Conservation (phyloP, 2,888 invertebrate species). For the Drepana falcataria region DNA sequence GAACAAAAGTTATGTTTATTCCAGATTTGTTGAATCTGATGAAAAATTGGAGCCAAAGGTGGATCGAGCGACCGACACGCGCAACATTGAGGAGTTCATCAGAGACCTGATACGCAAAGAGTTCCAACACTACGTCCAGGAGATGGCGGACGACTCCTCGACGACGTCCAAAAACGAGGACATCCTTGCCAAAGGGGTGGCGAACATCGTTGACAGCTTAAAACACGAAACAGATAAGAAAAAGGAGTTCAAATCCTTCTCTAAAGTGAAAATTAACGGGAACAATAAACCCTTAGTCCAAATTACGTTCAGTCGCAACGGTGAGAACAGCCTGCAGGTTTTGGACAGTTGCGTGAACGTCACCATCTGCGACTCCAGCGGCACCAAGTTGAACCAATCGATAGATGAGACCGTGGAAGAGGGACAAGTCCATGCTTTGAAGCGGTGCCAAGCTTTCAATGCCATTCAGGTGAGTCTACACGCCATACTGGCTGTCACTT, state of each 20-base stretch:
- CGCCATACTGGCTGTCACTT: neutral
- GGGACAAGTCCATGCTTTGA: conserved; percentile 51
- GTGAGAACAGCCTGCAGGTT: conserved; percentile 65
- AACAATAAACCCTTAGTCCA: conserved; percentile 67
- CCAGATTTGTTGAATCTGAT: conserved; percentile 15
- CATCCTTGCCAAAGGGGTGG: conserved; percentile 50
- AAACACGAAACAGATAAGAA: conserved; percentile 31
- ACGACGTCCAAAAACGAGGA: conserved; percentile 41
- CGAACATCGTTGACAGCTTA: conserved; percentile 54
- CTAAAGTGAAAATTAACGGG: conserved; percentile 64
- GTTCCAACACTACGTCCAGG: conserved; percentile 52
- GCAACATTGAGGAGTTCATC: conserved; percentile 63
- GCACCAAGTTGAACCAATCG: conserved; percentile 45
- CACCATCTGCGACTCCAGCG: conserved; percentile 49
- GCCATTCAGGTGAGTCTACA: conserved; percentile 60
- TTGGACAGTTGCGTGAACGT: conserved; percentile 67
- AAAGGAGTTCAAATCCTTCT: conserved; percentile 51
- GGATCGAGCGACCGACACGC: conserved; percentile 65
- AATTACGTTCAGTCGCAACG: conserved; percentile 58
- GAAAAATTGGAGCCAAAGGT: conserved; percentile 33
- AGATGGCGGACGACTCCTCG: conserved; percentile 46
- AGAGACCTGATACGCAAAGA: conserved; percentile 62
- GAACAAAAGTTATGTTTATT: neutral
- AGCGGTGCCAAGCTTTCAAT: conserved; percentile 73
- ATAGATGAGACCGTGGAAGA: conserved; percentile 53